Evolutionary conservation across 2,113 vertebrate genomes (phyloP), one percentile per base, ranked within the genome.

Genomic region (Synodontis membranacea): DNA sequence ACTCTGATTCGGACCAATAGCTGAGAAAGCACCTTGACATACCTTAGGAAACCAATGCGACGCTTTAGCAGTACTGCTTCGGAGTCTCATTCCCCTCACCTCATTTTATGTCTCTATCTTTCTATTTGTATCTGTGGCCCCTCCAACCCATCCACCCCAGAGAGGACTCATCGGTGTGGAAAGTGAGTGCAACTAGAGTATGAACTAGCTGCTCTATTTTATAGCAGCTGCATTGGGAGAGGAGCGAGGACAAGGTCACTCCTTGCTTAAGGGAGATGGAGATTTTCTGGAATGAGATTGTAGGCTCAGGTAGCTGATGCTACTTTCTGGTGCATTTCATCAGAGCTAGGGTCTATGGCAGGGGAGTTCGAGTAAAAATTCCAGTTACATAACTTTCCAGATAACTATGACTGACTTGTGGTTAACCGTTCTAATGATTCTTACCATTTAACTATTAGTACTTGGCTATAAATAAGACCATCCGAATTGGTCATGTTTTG

Each of bases 211-310:
- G 82, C 84, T 88, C 85, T 82, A 82, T 89, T 84, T 89, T 82
- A 86, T 44, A 84, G 85, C 64, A 37, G n/a, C 60, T 56, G 14
- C 48, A 46, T n/a, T 60, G 81, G 70, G 80, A 84, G 74, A 81
- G 74, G 46, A 66, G 58, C 39, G 58, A 84, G 86, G 54, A 88
- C 84, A 84, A 87, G 87, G 84, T 90, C 50, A 50, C 76, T 31
- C 46, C 31, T 82, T 56, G 89, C 89, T 88, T 83, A 68, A 80
- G 84, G 87, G 85, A 89, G 66, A 82, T 83, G 64, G 68, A 87
- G 76, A 44, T 74, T 84, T 74, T 70, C 84, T 84, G 54, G 80
- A 84, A 86, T 76, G 84, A 83, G 84, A 79, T 83, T 83, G 62
- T 78, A 68, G 85, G 75, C 66, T 72, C 75, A 56, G 64, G 34